Evolutionary conservation across 1,140 invertebrate genomes (phyloP).

Genomic region (Triops longicaudatus): DNA sequence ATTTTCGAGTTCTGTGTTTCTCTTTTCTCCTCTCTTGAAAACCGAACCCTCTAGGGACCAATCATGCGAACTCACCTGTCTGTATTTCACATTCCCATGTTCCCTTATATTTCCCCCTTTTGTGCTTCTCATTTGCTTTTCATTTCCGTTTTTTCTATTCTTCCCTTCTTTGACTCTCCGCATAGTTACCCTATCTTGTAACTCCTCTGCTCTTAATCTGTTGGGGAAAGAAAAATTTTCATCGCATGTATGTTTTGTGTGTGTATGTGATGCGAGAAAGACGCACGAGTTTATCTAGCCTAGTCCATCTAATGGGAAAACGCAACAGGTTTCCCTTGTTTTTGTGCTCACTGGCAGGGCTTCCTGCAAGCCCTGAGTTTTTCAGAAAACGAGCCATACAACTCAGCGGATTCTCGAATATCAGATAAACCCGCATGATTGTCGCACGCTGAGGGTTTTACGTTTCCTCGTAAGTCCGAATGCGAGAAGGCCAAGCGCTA

Average conservation of each 20-base stretch:
- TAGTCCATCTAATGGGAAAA: neutral
- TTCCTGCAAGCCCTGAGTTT: neutral
- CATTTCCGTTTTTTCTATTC: neutral
- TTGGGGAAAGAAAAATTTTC: neutral
- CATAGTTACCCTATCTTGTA: neutral
- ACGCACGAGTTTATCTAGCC: neutral
- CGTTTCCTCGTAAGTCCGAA: neutral
- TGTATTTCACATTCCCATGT: neutral
- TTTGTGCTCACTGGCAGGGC: neutral
- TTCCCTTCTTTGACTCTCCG: neutral
- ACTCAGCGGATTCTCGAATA: neutral
- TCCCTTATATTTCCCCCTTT: neutral
- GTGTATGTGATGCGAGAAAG: neutral
- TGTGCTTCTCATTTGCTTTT: neutral
- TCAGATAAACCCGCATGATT: slow-evolving; percentile 15
- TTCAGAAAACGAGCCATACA: neutral
- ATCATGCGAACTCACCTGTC: slow-evolving; percentile 7
- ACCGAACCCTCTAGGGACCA: neutral
- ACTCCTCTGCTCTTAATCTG: neutral
- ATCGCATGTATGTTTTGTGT: neutral
- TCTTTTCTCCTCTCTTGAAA: neutral
- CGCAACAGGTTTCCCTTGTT: slow-evolving; percentile 4
- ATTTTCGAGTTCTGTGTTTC: neutral
- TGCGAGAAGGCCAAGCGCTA: neutral
- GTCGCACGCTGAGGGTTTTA: neutral